Evolutionary conservation across 53 echinoderm and acorn worm genomes (phyloP).

Genomic region (Glandiceps talaboti): DNA sequence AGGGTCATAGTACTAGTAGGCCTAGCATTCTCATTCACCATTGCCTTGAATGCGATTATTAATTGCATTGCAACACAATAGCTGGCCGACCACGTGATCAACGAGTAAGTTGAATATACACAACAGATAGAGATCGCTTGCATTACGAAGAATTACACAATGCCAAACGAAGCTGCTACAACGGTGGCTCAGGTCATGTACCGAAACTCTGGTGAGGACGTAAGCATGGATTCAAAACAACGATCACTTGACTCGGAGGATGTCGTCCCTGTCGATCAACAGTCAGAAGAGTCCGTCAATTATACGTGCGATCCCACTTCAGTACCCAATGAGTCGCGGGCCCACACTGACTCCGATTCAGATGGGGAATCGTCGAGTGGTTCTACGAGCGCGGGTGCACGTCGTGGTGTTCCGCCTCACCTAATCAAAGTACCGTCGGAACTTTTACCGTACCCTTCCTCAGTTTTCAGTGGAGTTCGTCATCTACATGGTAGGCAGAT

Average conservation of each 20-base stretch:
- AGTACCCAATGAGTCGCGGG: not conserved
- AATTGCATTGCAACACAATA: not conserved
- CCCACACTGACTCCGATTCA: not conserved
- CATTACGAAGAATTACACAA: not conserved
- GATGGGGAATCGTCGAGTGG: not conserved
- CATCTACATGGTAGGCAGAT: conserved; percentile 19
- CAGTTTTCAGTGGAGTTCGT: not conserved
- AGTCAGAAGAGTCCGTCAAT: not conserved
- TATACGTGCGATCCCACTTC: not conserved
- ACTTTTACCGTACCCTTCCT: not conserved
- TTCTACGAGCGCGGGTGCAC: not conserved
- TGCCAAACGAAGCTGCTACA: not conserved
- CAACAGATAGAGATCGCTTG: not conserved
- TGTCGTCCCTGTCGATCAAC: not conserved
- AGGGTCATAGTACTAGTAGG: not conserved
- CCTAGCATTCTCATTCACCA: not conserved
- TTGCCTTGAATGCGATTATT: not conserved
- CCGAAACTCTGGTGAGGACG: not conserved
- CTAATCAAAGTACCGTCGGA: not conserved
- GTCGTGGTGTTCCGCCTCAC: not conserved
- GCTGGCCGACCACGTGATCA: not conserved
- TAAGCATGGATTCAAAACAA: not conserved
- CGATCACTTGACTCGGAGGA: not conserved
- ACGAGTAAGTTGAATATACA: not conserved
- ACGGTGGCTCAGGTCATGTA: not conserved